These are phyloP conservation scores for Hipparchia semele DNA, from an alignment of 2,888 invertebrate species.

Conservation along the genomic window DNA sequence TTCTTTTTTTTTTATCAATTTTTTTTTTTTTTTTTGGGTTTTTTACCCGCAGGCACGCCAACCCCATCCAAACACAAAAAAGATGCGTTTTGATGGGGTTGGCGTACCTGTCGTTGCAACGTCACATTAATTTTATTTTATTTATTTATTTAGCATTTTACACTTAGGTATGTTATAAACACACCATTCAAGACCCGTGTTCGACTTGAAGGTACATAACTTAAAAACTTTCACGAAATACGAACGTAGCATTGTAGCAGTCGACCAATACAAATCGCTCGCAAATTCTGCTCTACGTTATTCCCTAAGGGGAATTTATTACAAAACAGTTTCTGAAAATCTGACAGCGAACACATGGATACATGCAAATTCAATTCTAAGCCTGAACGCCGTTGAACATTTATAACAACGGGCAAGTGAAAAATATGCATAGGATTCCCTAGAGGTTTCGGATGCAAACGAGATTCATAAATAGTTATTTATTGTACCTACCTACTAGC, in stretches of 20 bases:
- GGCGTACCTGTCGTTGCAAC: too few species aligned
- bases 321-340: constrained; percentile 14
- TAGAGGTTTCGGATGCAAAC: constrained; percentile 7
- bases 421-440: constrained; percentile 19
- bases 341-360: constrained; percentile 13
- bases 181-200: too few species aligned
- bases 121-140: too few species aligned
- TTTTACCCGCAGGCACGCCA: too few species aligned
- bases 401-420: constrained; percentile 22
- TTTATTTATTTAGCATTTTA: too few species aligned
- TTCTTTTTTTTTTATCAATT: too few species aligned
- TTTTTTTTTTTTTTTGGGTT: too few species aligned
- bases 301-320: constrained; percentile 9
- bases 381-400: constrained; percentile 20
- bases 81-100: too few species aligned
- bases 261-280: not conserved
- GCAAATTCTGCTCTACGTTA: constrained; percentile 4
- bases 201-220: not conserved
- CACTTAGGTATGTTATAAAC: too few species aligned
- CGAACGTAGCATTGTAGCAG: not conserved
- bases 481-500: not conserved
- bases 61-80: too few species aligned
- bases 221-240: not conserved
- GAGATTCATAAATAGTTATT: not conserved
- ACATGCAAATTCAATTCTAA: constrained; percentile 22